Evolutionary conservation across 2,888 invertebrate species (phyloP), one percentile per base, ranked within the genome.

Genomic region (Hedychridium roseum): DNA sequence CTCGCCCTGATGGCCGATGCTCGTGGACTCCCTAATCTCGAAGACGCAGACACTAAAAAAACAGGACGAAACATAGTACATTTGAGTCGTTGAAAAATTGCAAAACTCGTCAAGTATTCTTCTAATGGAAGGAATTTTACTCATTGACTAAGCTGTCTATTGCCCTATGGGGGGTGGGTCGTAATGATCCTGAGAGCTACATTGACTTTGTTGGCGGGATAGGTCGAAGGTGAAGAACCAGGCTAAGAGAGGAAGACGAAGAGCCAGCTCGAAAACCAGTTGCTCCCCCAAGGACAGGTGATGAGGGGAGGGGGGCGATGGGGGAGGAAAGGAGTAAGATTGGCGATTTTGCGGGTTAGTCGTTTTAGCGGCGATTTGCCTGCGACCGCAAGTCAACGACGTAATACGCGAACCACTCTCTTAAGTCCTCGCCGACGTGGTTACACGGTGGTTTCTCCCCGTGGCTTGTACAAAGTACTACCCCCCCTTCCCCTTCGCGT

Each of bases 21-120:
- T 31, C 87, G 80, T 1, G 91, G 89, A 76, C 89, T 90, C 60
- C 88, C 87, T 53, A 90, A 79, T 54, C 90, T 83, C 56, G 78
- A 73, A 4, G 73, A 73, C n/a, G 72, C 73, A 46, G 69, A 66
- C 59, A 75, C 68, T 73, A 55, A 17, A 63, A 55, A 31, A 28
- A 28, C 6, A 28, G 11, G 3, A n/a, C n/a, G n/a, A n/a, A n/a
- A n/a, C n/a, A n/a, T n/a, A n/a, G n/a, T n/a, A n/a, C n/a, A n/a
- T n/a, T n/a, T n/a, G n/a, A n/a, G n/a, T n/a, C n/a, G n/a, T n/a
- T n/a, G n/a, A n/a, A n/a, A n/a, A n/a, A n/a, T n/a, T n/a, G n/a
- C n/a, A 31, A 12, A 3, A 2, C 2, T 31, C 31, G 31, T n/a
- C n/a, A n/a, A n/a, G n/a, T n/a, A n/a, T n/a, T n/a, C n/a, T n/a